phyloP scores from a whole-genome alignment of 2,888 invertebrate species.

The Drosophila trichaetosa region DNA sequence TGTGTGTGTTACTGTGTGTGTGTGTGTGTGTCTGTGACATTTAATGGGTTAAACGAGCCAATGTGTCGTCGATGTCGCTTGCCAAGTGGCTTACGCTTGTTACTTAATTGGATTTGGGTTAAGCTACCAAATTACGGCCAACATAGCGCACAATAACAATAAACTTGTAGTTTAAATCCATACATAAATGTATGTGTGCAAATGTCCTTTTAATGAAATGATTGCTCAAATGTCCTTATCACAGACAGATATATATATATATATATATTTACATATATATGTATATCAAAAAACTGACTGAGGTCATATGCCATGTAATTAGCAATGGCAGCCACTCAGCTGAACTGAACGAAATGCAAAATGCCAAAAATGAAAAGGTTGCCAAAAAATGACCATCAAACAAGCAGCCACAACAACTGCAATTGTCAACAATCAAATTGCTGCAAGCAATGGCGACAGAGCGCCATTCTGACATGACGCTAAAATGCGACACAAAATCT shows the following conservation, averaged over 20 bases:
- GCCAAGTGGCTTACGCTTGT: constrained; percentile 79
- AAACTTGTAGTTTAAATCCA: constrained; percentile 65
- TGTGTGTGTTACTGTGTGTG: constrained; percentile 3
- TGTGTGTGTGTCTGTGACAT: constrained; percentile 39
- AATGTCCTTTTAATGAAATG: constrained; percentile 59
- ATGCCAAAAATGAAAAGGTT: constrained; percentile 45
- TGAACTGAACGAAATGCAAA: constrained; percentile 11
- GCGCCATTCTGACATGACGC: constrained; percentile 52
- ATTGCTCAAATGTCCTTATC: constrained; percentile 66
- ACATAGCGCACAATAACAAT: constrained; percentile 74
- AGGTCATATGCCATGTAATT: constrained; percentile 65
- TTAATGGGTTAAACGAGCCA: constrained; percentile 79
- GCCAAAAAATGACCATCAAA: constrained; percentile 21
- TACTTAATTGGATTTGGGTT: constrained; percentile 80
- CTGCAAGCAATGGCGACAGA: constrained; percentile 43
- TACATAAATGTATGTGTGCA: constrained; percentile 12
- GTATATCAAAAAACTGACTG: constrained; percentile 47
- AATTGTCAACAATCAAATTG: constrained; percentile 49
- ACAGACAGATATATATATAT: neutral
- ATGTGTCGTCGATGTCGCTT: constrained; percentile 79
- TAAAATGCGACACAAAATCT: constrained; percentile 27
- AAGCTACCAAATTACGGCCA: constrained; percentile 75
- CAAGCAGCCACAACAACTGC: constrained; percentile 20
- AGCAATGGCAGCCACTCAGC: constrained; percentile 54
- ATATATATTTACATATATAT: neutral